Evolutionary conservation across 2,113 vertebrate genomes (phyloP), one percentile per base, ranked within the genome.

Genomic region (Phrynocephalus versicolor): DNA sequence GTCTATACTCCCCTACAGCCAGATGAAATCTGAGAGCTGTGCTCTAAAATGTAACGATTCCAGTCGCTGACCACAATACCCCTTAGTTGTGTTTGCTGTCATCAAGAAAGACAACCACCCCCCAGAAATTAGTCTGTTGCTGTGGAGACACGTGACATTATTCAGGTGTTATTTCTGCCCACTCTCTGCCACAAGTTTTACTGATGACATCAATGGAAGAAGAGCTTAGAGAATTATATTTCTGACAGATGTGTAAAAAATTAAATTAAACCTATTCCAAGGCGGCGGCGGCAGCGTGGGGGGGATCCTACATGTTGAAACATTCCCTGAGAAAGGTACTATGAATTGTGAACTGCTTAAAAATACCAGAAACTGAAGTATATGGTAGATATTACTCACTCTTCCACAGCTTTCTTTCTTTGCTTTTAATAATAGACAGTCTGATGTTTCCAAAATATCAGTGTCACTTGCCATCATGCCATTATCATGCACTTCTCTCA

Each of bases 181-280:
- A 37, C 35, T 77, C 45, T 77, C 41, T 76, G 73, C 45, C 62
- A 76, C 74, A 84, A 19, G 10, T 23, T 67, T 37, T 84, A 25
- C 60, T 84, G 23, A 57, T 70, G 33, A 78, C 60, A 78, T 85
- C 65, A 85, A 78, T 85, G 51, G 75, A 85, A 77, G 64, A 69
- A 67, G 75, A 70, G 10, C 12, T 70, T 27, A 39, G 6, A 62
- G 51, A 70, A 41, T 30, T 57, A 84, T 69, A 35, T 78, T 77
- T 85, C 45, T 78, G 64, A 33, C 45, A 67, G 64, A 45, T 85
- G 64, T 39, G 45, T 57, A 15, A 78, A 55, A 85, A 39, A 21
- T 10, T 37, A 71, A 77, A 57, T 55, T 39, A 37, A 77, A 84
- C 27, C 37, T 57, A 19, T 85, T 39, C 45, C 75, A 25, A 70